phyloP scores from a whole-genome alignment of 2,113 vertebrate species.

The Percopsis transmontana region DNA sequence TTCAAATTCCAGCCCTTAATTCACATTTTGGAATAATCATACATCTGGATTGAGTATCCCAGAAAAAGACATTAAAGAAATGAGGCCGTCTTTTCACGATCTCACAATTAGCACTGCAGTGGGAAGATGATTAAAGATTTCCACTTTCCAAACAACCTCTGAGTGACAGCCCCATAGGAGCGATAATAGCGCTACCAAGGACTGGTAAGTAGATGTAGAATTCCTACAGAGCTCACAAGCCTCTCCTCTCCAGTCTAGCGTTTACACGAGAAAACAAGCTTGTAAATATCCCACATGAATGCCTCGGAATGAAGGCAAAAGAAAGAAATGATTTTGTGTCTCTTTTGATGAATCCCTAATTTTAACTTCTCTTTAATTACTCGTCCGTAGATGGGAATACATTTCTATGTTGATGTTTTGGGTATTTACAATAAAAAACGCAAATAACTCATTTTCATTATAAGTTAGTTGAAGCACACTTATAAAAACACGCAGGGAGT shows the following conservation, averaged over 20 bases:
- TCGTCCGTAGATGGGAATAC: constrained; percentile 22
- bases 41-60: constrained; percentile 15
- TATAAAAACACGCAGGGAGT: constrained; percentile 61
- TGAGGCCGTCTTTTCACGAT: constrained; percentile 60
- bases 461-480: constrained; percentile 27
- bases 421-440: constrained; percentile 40
- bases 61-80: constrained; percentile 57
- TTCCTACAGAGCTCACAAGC: constrained; percentile 62
- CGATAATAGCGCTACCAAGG: constrained; percentile 4
- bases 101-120: constrained; percentile 49
- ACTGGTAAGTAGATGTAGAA: constrained; percentile 70
- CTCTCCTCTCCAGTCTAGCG: constrained; percentile 57
- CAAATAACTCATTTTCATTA: constrained; percentile 49
- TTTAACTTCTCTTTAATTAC: constrained; percentile 51
- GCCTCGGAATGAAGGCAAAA: constrained; percentile 34
- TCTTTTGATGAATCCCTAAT: constrained; percentile 26
- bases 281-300: constrained; percentile 73
- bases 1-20: constrained; percentile 36
- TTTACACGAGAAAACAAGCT: constrained; percentile 72
- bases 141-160: constrained; percentile 30
- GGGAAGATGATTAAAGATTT: constrained; percentile 53
- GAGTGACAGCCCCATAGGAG: constrained; percentile 39
- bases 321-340: constrained; percentile 3
- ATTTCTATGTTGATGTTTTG: constrained; percentile 1
- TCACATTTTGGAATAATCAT: constrained; percentile 49